These are phyloP conservation scores for Acanthisitta chloris DNA, from an alignment of 2,113 vertebrate species.

Conservation along the genomic window DNA sequence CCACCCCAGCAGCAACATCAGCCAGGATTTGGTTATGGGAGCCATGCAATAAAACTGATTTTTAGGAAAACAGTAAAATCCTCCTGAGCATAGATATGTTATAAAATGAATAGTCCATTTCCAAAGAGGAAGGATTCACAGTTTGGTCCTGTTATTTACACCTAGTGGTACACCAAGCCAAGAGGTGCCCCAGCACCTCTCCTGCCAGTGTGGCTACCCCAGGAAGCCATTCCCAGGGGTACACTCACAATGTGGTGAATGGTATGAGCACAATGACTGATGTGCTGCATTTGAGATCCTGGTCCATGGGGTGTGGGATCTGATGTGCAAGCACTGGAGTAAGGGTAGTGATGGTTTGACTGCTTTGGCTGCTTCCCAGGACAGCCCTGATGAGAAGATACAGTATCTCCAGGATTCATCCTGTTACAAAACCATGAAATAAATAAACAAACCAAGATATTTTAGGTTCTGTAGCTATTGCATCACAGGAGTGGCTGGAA, in stretches of 20 bases:
- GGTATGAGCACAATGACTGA: background rate
- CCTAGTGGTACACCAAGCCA: background rate
- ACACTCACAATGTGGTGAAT: rapidly evolving
- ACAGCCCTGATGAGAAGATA: background rate
- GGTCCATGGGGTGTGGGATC: rapidly evolving
- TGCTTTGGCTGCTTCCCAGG: background rate
- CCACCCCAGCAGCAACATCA: background rate
- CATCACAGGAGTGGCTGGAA: background rate
- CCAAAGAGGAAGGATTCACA: rapidly evolving
- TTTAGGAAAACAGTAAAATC: background rate
- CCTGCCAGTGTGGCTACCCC: rapidly evolving
- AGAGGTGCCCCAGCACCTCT: background rate
- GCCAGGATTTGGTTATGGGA: background rate
- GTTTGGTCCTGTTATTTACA: background rate
- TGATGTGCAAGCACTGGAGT: background rate
- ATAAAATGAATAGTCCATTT: background rate
- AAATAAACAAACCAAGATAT: slow-evolving; percentile 11
- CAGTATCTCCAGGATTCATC: background rate
- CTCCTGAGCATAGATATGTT: background rate
- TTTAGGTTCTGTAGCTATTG: background rate
- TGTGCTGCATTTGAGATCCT: background rate
- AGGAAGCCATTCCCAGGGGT: rapidly evolving
- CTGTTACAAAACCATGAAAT: background rate
- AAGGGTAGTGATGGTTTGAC: background rate
- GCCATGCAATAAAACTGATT: background rate